Evolutionary conservation across 2,888 invertebrate species (phyloP), one percentile per base, ranked within the genome.

Genomic region (Lycaena phlaeas): DNA sequence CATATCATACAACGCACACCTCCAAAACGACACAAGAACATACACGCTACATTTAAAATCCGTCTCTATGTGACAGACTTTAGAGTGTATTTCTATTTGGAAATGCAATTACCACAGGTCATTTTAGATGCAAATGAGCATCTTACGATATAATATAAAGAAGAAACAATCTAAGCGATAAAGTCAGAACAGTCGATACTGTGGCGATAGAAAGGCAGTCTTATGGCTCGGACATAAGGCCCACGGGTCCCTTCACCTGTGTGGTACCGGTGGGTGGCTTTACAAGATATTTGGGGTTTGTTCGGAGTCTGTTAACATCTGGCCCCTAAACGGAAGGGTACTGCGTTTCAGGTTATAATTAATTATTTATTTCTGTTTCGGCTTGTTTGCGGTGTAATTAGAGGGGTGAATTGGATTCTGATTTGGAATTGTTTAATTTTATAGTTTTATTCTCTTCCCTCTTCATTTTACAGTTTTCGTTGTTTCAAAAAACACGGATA

Each of bases 131-230:
- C 48, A 31, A 4, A 12, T 4, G 38, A 45, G 48, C 41, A 43
- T 44, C 50, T 64, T 76, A 75, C 79, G 82, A 82, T 82, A 84
- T 82, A 81, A 84, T 82, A 84, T 75, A 77, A 72, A 74, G 78
- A 75, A 82, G 81, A 84, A 82, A 84, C 72, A 81, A 82, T 66
- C 62, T 61, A 59, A 57, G 62, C 65, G 57, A 68, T 64, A 78
- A 71, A 71, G 77, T 69, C 79, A 70, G 68, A 79, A 51, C 55
- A 57, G 51, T 40, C 36, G 37, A 12, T 27, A 36, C 52, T 48
- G 14, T 17, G n/a, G 57, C 43, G 10, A n/a, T n/a, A n/a, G n/a
- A n/a, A n/a, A n/a, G n/a, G n/a, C n/a, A n/a, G n/a, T n/a, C 61
- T 56, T 70, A 46, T 25, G 2, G 0, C 6, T 18, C 25, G 2